phyloP scores from a whole-genome alignment of 2,113 vertebrate species.

The Pteruthius melanotis region DNA sequence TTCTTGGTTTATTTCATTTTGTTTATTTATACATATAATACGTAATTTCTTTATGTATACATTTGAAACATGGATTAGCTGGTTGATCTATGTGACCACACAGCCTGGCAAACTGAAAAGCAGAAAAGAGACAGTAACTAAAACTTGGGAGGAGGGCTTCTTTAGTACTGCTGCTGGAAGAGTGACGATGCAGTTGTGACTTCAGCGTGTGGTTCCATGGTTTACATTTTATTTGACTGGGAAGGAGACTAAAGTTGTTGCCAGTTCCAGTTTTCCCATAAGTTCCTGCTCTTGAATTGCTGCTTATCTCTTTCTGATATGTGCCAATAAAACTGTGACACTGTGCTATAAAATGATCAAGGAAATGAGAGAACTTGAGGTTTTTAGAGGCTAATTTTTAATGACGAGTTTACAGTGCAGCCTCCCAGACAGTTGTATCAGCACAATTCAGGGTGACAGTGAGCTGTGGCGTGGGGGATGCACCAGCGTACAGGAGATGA shows the following conservation, averaged over 20 bases:
- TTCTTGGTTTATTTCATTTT: not conserved
- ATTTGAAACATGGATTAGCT: not conserved
- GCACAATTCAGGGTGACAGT: not conserved
- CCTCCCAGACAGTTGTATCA: not conserved
- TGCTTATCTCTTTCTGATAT: not conserved
- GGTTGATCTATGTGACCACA: not conserved
- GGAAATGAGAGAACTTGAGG: conserved; percentile 25
- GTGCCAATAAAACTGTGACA: not conserved
- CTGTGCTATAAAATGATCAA: not conserved
- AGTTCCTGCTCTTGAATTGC: not conserved
- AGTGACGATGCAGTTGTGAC: not conserved
- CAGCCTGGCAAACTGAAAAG: not conserved
- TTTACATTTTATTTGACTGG: not conserved
- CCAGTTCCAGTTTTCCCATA: not conserved
- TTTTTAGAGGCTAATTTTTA: conserved; percentile 20
- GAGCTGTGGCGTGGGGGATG: accelerated
- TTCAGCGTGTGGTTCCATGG: not conserved
- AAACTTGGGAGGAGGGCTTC: not conserved
- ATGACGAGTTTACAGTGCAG: not conserved
- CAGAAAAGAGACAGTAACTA: not conserved
- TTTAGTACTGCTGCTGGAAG: not conserved
- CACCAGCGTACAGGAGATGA: accelerated
- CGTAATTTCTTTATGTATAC: not conserved
- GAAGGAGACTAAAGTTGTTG: not conserved
- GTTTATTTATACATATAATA: not conserved